Evolutionary conservation across 2,888 invertebrate genomes (phyloP), one percentile per base, ranked within the genome.

Genomic region (Cryptocephalus primarius): DNA sequence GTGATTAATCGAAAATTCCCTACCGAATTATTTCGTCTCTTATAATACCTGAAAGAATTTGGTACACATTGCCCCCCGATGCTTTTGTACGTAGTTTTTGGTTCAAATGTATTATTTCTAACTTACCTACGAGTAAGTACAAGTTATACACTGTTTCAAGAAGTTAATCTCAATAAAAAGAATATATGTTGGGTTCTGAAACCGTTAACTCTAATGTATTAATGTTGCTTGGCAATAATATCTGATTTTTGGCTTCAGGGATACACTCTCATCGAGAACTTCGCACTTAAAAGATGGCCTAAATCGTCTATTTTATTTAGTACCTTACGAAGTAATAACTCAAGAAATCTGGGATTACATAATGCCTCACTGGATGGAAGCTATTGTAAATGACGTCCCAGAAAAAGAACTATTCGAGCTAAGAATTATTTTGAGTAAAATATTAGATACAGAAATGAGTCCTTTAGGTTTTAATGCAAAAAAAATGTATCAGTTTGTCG

Each of bases 351-450:
- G 99, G 99, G 91, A 95, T 66, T 87, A 87, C 66, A 92, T 99
- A 14, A 99, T 99, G 92, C 97, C 99, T 0, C 88, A 91, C 60
- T 99, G 99, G 99, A 87, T 99, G 85, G 95, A 96, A 70, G 92
- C 95, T 1, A 91, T 99, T 55, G 89, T 89, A 43, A 86, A 87
- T 50, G 91, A 92, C 64, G 89, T 92, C 0, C 88, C 89, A 0
- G 88, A 91, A 66, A 87, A 90, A 66, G 94, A 92, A 62, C 72
- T 91, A 39, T 73, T 78, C 42, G 91, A 93, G 63, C 70, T 94
- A 11, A 87, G 90, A 69, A 83, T 89, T 52, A 80, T 90, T 33
- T 73, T 71, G 58, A 93, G 90, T 63, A 97, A 97, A 80, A 91
- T 97, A 49, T 77, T 99, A 62, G 99, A 99, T 74, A 88, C 92